Percentiles rank a stretch among this genome's conserved stretches.
phyloP scores from a whole-genome alignment of 64 coral and sea anemone genomes.

The Pachyseris speciosa region DNA sequence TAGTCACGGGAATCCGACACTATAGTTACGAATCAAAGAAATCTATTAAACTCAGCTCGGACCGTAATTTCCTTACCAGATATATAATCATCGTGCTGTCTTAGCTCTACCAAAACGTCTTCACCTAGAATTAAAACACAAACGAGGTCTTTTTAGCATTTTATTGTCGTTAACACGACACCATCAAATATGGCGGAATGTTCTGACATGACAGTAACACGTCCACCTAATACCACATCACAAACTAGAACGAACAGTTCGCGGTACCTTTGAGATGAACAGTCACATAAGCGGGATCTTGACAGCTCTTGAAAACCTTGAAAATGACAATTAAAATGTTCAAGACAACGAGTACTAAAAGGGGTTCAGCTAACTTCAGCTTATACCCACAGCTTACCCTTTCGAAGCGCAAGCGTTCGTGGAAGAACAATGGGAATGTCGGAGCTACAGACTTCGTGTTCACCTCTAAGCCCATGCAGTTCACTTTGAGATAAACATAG shows the following conservation, averaged over 20 bases:
- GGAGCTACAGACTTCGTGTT: conserved; percentile 94
- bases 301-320: conserved; percentile 96
- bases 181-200: conserved; percentile 63
- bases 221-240: neutral
- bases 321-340: conserved; percentile 48
- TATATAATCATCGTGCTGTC: conserved; percentile 98
- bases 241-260: too few species aligned
- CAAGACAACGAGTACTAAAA: neutral
- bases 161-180: neutral
- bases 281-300: conserved; percentile 98
- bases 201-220: too few species aligned
- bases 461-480: conserved; percentile 98
- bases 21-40: neutral
- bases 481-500: conserved; percentile 95
- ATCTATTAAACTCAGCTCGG: too few species aligned
- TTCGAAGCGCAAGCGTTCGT: conserved; percentile 97
- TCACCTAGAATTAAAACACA: conserved; percentile 73
- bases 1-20: neutral
- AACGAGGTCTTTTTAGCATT: neutral
- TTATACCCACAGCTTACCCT: conserved; percentile 56
- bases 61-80: conserved; percentile 75
- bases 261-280: conserved; percentile 91
- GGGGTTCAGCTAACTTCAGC: neutral
- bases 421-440: conserved; percentile 97
- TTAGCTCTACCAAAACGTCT: conserved; percentile 87